Percentiles rank a stretch among this genome's conserved stretches.
Evolutionary conservation across 2,888 invertebrate species (phyloP).

Genomic region (Drosophila borealis): DNA sequence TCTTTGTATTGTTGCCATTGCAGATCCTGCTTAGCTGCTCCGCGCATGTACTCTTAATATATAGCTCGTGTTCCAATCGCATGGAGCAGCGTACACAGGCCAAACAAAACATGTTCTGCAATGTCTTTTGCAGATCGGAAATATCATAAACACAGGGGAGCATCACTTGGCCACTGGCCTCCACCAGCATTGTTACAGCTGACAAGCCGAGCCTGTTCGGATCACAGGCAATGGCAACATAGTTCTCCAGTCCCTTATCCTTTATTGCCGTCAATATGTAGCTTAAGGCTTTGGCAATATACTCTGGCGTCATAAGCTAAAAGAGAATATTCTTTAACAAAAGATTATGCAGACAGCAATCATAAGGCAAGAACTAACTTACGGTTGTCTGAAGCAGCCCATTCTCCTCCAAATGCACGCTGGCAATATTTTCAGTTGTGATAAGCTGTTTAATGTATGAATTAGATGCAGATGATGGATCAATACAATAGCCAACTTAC

Average conservation of each 20-base stretch:
- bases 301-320: conserved; percentile 34
- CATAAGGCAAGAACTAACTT: background rate
- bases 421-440: conserved; percentile 35
- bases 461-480: background rate
- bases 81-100: conserved; percentile 37
- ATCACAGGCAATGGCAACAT: conserved; percentile 44
- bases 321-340: background rate
- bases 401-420: conserved; percentile 3
- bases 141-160: conserved; percentile 27
- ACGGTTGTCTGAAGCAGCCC: conserved; percentile 33
- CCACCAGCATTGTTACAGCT: conserved; percentile 19
- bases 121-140: conserved; percentile 28
- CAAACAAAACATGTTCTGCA: conserved; percentile 43
- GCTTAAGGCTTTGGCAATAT: conserved; percentile 39
- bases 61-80: conserved; percentile 27
- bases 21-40: conserved; percentile 36
- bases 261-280: conserved; percentile 28
- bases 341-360: too few species aligned
- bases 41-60: conserved; percentile 17
- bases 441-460: conserved; percentile 16
- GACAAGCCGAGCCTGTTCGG: conserved; percentile 24
- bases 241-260: conserved; percentile 20
- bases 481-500: conserved; percentile 18
- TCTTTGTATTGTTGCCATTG: conserved; percentile 33
- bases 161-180: conserved; percentile 18